phyloP scores from a whole-genome alignment of 30 jellyfish, hydroid and myxozoan genomes.

The Rhopilema esculentum region DNA sequence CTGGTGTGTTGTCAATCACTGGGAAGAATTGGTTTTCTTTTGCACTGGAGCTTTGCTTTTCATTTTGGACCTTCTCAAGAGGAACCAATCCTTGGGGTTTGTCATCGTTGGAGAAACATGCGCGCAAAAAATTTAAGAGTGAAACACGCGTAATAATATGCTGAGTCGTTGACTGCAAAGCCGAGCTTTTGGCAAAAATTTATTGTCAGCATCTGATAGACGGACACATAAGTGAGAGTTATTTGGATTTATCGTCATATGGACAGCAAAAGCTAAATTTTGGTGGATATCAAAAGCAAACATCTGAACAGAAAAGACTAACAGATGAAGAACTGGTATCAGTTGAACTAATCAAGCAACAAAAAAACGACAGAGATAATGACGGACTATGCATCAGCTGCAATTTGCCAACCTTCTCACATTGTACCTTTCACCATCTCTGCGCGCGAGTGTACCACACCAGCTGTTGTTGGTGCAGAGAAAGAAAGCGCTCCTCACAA shows the following conservation, averaged over 20 bases:
- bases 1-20: no score
- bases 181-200: background rate
- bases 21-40: no score
- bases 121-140: background rate
- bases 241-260: conserved; percentile 41
- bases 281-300: conserved; percentile 31
- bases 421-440: conserved; percentile 23
- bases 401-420: conserved; percentile 36
- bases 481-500: conserved; percentile 51
- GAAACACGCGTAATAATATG: background rate
- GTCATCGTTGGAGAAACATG: background rate
- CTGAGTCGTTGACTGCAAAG: background rate
- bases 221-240: conserved; percentile 35
- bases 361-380: conserved; percentile 39
- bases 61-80: background rate
- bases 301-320: conserved; percentile 45
- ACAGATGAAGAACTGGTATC: conserved; percentile 39
- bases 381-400: conserved; percentile 1
- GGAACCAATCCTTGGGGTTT: background rate
- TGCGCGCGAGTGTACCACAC: conserved; percentile 31
- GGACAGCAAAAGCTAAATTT: conserved; percentile 39
- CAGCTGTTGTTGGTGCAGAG: conserved; percentile 49
- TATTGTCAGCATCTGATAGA: conserved; percentile 22
- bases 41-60: no score
- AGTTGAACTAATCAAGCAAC: conserved; percentile 40